Base-by-base conservation (phyloP, 2,113 vertebrate species). In the Megalops atlanticus region DNA sequence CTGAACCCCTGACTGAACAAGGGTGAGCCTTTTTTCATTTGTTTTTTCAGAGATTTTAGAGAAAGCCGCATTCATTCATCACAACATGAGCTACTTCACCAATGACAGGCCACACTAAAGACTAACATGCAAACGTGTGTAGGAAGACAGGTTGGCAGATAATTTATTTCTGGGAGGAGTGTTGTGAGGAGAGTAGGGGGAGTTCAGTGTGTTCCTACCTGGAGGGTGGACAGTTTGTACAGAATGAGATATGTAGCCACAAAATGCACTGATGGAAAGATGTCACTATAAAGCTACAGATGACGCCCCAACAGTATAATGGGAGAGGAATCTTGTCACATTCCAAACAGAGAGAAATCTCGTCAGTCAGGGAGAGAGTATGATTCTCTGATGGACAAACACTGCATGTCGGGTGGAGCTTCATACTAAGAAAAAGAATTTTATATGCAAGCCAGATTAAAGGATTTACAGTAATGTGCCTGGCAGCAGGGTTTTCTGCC, bases 401-500 rank as follows among this genome's bases (percentile, higher is more conserved):
- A 27, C 58, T 27, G 58, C 11, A n/a, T 2, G 36, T 35, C 38
- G 40, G 84, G 83, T 43, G 74, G 77, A 80, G 79, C 84, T 49
- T 49, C 83, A 52, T 6, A 76, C 83, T 84, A 87, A 86, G 87
- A 84, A 76, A 88, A 71, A 73, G 84, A 79, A 81, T 90, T 86
- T 89, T 88, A 85, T 88, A 81, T 76, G 84, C 75, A 81, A 87
- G 84, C 86, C 81, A 90, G 88, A 90, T 93, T 92, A 92, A 90
- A 86, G 88, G 91, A 89, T 91, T 92, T 86, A 79, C 78, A 83
- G 80, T 80, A 88, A 81, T 84, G 82, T 84, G 87, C 87, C 84
- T 88, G 89, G 83, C 89, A 90, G 91, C 89, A 49, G 77, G 77
- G 86, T 84, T 71, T 36, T 38, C 64, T 31, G 68, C 21, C 18